These are phyloP conservation scores for Myotis lucifugus DNA, from an alignment of 2,113 vertebrate genomes.

Conservation along the genomic window DNA sequence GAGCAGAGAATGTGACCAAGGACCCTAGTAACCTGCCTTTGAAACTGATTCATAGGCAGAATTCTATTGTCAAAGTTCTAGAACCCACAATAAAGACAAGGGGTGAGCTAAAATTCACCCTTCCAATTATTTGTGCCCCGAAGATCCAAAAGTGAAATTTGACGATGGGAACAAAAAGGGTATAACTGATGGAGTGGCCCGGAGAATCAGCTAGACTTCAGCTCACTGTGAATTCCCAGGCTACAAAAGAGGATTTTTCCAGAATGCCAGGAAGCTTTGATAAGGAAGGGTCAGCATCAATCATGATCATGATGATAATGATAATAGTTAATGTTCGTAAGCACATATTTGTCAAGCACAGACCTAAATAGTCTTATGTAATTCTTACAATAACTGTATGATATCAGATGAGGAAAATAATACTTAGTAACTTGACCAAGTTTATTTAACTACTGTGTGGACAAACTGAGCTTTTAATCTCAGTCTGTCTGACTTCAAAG, in stretches of 20 bases:
- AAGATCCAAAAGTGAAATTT: background rate
- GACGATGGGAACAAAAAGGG: background rate
- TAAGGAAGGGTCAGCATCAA: background rate
- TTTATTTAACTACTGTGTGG: conserved; percentile 11
- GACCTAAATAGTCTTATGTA: background rate
- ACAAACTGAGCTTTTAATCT: conserved; percentile 20
- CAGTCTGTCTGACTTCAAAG: background rate
- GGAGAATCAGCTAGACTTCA: background rate
- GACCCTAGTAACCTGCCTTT: background rate
- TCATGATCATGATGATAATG: background rate
- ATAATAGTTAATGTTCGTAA: background rate
- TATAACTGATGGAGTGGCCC: background rate
- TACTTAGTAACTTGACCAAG: conserved; percentile 17
- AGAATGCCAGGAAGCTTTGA: background rate
- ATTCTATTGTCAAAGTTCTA: background rate
- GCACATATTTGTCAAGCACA: conserved; percentile 12
- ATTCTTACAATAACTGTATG: background rate
- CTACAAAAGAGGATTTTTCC: background rate
- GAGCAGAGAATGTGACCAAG: background rate
- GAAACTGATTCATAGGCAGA: background rate
- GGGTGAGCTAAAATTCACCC: background rate
- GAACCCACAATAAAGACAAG: background rate
- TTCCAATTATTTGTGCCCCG: background rate
- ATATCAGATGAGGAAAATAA: conserved; percentile 12
- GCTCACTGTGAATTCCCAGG: background rate